Evolutionary conservation across 2,888 invertebrate genomes (phyloP).

Genomic region (Coleophora flavipennella): DNA sequence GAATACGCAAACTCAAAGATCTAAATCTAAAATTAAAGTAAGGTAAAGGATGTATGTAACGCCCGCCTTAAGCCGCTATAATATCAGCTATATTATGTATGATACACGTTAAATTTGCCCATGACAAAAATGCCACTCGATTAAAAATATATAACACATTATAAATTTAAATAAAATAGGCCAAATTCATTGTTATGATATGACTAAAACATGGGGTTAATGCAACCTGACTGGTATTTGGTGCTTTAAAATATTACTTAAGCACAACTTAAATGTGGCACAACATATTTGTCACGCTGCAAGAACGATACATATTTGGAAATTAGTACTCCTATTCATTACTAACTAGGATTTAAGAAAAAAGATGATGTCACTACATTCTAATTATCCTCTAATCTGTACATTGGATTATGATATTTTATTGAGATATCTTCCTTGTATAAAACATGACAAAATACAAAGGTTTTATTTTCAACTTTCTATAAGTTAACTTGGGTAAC

Average conservation of each 20-base stretch:
- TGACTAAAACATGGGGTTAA: slow-evolving; percentile 51
- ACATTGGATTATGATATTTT: slow-evolving; percentile 69
- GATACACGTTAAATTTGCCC: slow-evolving; percentile 51
- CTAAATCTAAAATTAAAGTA: slow-evolving; percentile 59
- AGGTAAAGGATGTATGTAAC: slow-evolving; percentile 53
- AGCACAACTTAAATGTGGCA: slow-evolving; percentile 36
- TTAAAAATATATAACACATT: slow-evolving; percentile 27
- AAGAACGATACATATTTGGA: slow-evolving; percentile 50
- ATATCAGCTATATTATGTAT: slow-evolving; percentile 65
- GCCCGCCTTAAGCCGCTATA: slow-evolving; percentile 66
- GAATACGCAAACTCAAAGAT: slow-evolving; percentile 65
- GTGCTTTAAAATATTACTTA: slow-evolving; percentile 35
- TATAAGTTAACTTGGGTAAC: slow-evolving; percentile 63
- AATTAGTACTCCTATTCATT: slow-evolving; percentile 60
- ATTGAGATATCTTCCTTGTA: slow-evolving; percentile 68
- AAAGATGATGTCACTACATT: slow-evolving; percentile 50
- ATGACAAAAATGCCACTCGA: slow-evolving; percentile 53
- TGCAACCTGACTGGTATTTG: slow-evolving; percentile 44
- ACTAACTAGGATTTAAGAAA: slow-evolving; percentile 62
- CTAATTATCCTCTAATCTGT: slow-evolving; percentile 65
- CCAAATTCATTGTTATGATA: slow-evolving; percentile 60
- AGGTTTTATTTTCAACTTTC: slow-evolving; percentile 55
- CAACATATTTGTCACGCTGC: slow-evolving; percentile 55
- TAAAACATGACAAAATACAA: slow-evolving; percentile 71
- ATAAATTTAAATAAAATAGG: slow-evolving; percentile 53